phyloP scores from a whole-genome alignment of 2,888 invertebrate species.

The Abrostola triplasia region DNA sequence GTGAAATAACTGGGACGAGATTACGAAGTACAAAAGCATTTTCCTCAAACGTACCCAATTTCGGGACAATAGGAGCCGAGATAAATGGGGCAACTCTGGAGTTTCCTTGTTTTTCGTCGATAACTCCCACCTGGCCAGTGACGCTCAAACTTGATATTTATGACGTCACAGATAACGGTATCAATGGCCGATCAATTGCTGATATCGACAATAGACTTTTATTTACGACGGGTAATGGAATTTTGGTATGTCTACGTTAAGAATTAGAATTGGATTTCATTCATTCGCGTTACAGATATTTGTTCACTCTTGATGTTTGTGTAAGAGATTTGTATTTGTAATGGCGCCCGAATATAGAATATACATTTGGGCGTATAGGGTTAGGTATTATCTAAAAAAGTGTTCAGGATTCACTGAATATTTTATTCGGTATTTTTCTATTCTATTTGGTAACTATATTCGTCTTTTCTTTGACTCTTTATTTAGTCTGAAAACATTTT shows the following conservation, averaged over 20 bases:
- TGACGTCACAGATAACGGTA: slow-evolving; percentile 56
- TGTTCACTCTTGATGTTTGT: slow-evolving; percentile 2
- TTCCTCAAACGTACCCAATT: slow-evolving; percentile 60
- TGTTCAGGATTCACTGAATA: background rate
- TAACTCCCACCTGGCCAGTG: slow-evolving; percentile 63
- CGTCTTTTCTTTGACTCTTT: background rate
- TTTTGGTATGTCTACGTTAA: slow-evolving; percentile 4
- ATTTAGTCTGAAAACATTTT: background rate
- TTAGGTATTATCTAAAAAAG: background rate
- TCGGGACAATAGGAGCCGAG: slow-evolving; percentile 65
- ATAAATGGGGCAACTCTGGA: slow-evolving; percentile 67
- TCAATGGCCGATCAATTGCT: slow-evolving; percentile 46
- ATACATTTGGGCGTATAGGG: background rate
- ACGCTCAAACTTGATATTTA: slow-evolving; percentile 53
- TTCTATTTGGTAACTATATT: background rate
- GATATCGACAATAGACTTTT: slow-evolving; percentile 44
- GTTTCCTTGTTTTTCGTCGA: slow-evolving; percentile 62
- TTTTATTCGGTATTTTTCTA: background rate
- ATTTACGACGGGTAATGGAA: slow-evolving; percentile 34
- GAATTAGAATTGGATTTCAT: slow-evolving; percentile 11
- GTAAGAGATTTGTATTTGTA: slow-evolving; percentile 5
- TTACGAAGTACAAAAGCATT: slow-evolving; percentile 63
- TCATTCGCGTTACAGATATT: slow-evolving; percentile 1
- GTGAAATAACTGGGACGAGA: slow-evolving; percentile 64
- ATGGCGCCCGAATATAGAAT: background rate